phyloP scores from a whole-genome alignment of 1,140 invertebrate genomes.

The Drosophila miranda region DNA sequence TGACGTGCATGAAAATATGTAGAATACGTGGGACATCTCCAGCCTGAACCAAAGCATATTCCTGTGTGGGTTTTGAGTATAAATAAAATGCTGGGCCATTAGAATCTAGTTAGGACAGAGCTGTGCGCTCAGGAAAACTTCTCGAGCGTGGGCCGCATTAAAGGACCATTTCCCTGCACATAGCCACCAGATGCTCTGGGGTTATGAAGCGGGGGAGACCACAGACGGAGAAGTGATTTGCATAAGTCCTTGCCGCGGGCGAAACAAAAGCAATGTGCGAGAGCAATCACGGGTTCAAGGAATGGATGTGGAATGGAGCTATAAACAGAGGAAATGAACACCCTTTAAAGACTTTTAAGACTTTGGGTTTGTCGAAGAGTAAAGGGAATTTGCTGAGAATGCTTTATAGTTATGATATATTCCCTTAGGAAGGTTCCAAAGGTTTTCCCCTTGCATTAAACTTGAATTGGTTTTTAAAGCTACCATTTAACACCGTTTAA shows the following conservation, averaged over 20 bases:
- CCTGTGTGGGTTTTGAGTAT: no score
- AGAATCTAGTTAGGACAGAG: constrained; percentile 29
- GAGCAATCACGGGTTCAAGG: constrained; percentile 14
- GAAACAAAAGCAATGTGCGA: constrained; percentile 24
- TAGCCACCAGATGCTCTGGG: constrained; percentile 26
- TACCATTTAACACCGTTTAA: no score
- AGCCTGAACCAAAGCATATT: not conserved
- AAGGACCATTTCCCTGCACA: constrained; percentile 40
- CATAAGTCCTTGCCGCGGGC: constrained; percentile 61
- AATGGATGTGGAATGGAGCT: constrained; percentile 14
- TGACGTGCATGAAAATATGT: not conserved
- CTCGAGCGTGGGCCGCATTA: constrained; percentile 56
- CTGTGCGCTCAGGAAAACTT: constrained; percentile 30
- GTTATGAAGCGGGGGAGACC: constrained; percentile 7
- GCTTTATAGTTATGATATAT: not conserved
- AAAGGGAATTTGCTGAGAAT: not conserved
- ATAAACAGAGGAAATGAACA: not conserved
- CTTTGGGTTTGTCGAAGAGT: not conserved
- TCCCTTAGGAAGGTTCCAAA: no score
- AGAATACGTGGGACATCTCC: constrained; percentile 1
- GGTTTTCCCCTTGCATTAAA: no score
- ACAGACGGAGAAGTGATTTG: constrained; percentile 47
- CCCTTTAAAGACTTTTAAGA: not conserved
- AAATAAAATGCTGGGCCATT: constrained; percentile 3
- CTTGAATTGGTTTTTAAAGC: no score